phyloP scores from a whole-genome alignment of 1,140 invertebrate genomes.

The Bombus ignitus region DNA sequence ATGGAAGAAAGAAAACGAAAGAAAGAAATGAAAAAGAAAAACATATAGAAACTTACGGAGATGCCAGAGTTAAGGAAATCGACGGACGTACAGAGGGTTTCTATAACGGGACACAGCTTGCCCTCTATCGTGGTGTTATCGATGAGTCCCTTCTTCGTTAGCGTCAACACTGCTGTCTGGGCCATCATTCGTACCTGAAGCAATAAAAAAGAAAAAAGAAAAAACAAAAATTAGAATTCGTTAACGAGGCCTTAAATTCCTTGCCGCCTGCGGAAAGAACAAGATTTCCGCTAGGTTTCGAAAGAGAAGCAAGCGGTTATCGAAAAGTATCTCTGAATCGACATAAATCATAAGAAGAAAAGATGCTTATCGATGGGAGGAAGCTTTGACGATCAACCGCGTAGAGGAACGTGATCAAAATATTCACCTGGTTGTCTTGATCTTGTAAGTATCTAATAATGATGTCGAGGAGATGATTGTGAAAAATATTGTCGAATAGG shows the following conservation, averaged over 20 bases:
- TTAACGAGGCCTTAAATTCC: not conserved
- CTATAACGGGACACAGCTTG: conserved; percentile 84
- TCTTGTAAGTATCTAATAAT: conserved; percentile 85
- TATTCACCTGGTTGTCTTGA: conserved; percentile 84
- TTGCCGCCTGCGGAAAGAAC: not conserved
- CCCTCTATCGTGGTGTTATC: conserved; percentile 84
- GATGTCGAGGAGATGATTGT: conserved; percentile 84
- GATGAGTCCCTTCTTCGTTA: conserved; percentile 86
- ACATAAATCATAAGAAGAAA: too few species aligned
- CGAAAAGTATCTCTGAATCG: not conserved
- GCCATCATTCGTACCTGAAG: conserved; percentile 86
- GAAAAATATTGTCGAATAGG: conserved; percentile 75
- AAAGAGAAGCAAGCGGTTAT: not conserved
- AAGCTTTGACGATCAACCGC: not conserved
- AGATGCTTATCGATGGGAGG: too few species aligned
- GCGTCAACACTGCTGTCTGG: conserved; percentile 84
- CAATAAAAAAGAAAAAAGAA: not conserved
- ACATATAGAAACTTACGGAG: conserved; percentile 78
- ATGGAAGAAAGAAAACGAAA: too few species aligned
- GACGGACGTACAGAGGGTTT: conserved; percentile 72
- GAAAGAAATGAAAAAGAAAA: conserved; percentile 15
- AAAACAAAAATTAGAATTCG: conserved; percentile 8
- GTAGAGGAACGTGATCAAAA: not conserved
- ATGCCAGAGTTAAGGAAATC: conserved; percentile 82
- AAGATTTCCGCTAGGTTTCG: not conserved